Conservation (phyloP, 2,113 vertebrate genomes). For the Ginglymostoma cirratum region DNA sequence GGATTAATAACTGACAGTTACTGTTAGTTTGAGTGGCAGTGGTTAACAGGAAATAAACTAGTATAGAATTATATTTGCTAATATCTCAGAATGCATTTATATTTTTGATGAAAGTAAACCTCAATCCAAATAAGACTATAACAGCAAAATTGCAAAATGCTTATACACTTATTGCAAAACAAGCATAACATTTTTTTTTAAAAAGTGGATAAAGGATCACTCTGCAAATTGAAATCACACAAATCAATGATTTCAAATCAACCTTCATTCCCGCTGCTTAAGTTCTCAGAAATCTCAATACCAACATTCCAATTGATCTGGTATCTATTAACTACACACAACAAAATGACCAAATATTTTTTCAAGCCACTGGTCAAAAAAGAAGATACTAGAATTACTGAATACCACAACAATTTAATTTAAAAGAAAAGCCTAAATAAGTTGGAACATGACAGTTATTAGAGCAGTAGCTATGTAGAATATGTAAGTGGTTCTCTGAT, state of each 20-base stretch:
- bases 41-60: neutral
- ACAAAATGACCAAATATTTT: neutral
- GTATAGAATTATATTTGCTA: neutral
- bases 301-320: neutral
- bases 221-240: neutral
- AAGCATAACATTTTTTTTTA: neutral
- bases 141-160: neutral
- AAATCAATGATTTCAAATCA: neutral
- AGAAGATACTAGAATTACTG: neutral
- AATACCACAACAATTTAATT: neutral
- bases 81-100: neutral
- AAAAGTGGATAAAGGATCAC: neutral
- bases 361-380: neutral
- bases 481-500: neutral
- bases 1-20: neutral
- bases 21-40: neutral
- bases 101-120: neutral
- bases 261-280: neutral
- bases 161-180: neutral
- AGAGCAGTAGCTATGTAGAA: neutral
- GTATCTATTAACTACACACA: neutral
- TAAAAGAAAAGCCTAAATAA: neutral
- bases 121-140: neutral
- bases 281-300: neutral
- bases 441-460: neutral